A percentile compares a stretch with the other conserved stretches of the same genome.
Conservation (phyloP, 2,113 vertebrate genomes). For the Oreochromis aureus region DNA sequence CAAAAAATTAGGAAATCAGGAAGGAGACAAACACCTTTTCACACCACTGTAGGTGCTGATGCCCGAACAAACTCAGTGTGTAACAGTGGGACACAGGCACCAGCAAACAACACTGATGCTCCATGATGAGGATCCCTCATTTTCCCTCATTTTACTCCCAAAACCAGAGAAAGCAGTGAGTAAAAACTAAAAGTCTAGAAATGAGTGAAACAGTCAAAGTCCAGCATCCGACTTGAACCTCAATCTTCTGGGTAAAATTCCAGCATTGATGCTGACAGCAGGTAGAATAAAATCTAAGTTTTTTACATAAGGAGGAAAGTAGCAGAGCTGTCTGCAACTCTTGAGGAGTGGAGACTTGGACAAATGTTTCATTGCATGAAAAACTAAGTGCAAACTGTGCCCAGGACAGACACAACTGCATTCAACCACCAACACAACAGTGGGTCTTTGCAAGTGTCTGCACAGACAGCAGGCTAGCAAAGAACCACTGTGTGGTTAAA, state of each 20-base stretch:
- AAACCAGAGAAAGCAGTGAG: background rate
- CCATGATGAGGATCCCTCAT: background rate
- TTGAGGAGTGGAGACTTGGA: background rate
- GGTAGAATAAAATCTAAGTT: background rate
- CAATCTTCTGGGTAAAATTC: background rate
- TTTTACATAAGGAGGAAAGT: rapidly evolving
- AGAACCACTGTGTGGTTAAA: background rate
- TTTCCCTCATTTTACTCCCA: background rate
- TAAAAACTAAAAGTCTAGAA: background rate
- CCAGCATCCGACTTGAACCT: background rate
- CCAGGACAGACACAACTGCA: background rate
- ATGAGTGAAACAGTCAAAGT: background rate
- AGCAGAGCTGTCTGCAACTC: background rate
- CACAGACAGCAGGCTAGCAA: background rate
- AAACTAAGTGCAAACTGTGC: background rate
- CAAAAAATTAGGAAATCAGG: background rate
- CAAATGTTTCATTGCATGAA: background rate
- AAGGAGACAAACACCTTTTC: background rate
- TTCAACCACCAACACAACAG: rapidly evolving
- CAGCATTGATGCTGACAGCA: background rate
- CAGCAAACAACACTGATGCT: background rate
- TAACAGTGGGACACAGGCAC: background rate
- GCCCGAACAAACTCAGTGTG: rapidly evolving
- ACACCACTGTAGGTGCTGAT: background rate
- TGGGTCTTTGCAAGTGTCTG: background rate